Conservation (phyloP, 2,888 invertebrate species). For the Prionchulus punctatus region DNA sequence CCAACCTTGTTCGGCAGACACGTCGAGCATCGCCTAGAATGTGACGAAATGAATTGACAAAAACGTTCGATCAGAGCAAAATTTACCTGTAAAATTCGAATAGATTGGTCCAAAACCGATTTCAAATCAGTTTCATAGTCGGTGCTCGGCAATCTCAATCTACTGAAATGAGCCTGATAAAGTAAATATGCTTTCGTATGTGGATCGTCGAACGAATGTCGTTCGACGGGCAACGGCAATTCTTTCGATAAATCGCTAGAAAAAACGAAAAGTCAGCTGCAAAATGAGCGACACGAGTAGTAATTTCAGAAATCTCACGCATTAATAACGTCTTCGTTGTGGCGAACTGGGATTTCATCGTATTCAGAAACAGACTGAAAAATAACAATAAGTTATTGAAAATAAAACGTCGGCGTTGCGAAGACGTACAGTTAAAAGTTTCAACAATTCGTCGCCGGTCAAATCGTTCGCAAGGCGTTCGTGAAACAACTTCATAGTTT, state of each 20-base stretch:
- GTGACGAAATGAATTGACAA: constrained; percentile 8
- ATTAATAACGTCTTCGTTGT: constrained; percentile 87
- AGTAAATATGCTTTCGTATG: constrained; percentile 83
- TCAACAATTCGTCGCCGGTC: constrained; percentile 54
- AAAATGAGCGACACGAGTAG: not conserved
- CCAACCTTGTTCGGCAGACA: constrained; percentile 77
- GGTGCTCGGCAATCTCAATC: constrained; percentile 61
- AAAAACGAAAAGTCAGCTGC: not conserved
- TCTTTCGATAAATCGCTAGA: constrained; percentile 59
- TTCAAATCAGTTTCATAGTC: constrained; percentile 93
- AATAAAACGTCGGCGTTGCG: not conserved
- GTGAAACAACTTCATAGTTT: constrained; percentile 68
- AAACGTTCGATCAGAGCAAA: not conserved
- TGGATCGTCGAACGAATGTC: constrained; percentile 65
- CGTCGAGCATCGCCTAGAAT: constrained; percentile 81
- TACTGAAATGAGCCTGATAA: constrained; percentile 82
- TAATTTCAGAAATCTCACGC: constrained; percentile 42
- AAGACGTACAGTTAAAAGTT: constrained; percentile 44
- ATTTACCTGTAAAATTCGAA: constrained; percentile 70
- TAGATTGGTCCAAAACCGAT: constrained; percentile 84
- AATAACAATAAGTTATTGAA: not conserved
- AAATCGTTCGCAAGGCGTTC: constrained; percentile 49
- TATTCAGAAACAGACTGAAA: constrained; percentile 61
- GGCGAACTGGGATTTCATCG: constrained; percentile 80
- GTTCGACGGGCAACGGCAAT: constrained; percentile 55